These are phyloP conservation scores for Leptinotarsa juncta DNA, from an alignment of 2,888 invertebrate species.

Conservation along the genomic window DNA sequence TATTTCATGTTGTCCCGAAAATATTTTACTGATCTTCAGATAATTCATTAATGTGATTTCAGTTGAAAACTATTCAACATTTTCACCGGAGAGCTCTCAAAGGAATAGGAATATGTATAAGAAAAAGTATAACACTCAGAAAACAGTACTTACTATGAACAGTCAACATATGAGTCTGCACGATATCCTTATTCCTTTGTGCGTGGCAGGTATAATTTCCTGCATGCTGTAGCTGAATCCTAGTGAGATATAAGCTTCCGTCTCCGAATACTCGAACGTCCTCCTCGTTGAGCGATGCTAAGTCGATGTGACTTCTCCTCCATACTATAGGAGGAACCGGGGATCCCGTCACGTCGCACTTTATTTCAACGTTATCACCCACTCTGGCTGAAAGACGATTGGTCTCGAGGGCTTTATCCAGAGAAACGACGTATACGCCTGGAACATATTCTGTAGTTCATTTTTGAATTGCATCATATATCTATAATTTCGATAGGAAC, in stretches of 20 bases:
- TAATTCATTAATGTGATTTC: no score
- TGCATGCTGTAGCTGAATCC: constrained; percentile 78
- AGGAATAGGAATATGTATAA: no score
- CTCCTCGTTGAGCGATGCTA: constrained; percentile 72
- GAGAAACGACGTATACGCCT: constrained; percentile 78
- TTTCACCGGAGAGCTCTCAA: no score
- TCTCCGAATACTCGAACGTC: constrained; percentile 78
- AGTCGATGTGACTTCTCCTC: constrained; percentile 75
- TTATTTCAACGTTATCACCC: constrained; percentile 82
- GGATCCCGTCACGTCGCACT: constrained; percentile 80
- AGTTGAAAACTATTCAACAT: no score
- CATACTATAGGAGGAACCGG: constrained; percentile 79
- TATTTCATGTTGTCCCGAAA: no score
- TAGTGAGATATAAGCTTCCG: constrained; percentile 79
- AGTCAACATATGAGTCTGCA: constrained; percentile 79
- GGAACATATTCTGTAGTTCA: constrained; percentile 35
- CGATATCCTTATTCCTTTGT: constrained; percentile 76
- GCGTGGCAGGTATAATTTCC: constrained; percentile 85
- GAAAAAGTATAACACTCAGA: neutral
- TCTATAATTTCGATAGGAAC: neutral
- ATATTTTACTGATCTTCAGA: no score
- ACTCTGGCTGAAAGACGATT: constrained; percentile 78
- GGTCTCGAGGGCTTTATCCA: constrained; percentile 78
- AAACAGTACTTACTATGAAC: constrained; percentile 74
- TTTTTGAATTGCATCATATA: constrained; percentile 14